A percentile compares a stretch with the other conserved stretches of the same genome.
Evolutionary conservation across 2,888 invertebrate genomes (phyloP).

Genomic region (Arctia plantaginis): DNA sequence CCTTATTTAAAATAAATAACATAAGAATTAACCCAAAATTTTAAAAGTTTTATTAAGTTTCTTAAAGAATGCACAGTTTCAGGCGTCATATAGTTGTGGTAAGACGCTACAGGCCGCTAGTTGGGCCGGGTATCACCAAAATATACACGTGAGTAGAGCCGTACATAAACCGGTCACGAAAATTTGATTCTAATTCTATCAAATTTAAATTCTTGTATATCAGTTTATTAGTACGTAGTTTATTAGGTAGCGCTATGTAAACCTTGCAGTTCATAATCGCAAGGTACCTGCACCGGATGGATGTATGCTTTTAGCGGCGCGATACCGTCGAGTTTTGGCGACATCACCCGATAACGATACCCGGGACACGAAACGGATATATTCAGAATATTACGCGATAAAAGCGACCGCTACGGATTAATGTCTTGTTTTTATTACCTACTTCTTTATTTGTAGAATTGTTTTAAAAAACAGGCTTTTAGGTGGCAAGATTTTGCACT

Average conservation of each 20-base stretch:
- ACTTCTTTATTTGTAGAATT: slow-evolving; percentile 31
- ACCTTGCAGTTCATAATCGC: slow-evolving; percentile 48
- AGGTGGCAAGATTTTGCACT: not conserved
- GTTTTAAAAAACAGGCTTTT: slow-evolving; percentile 35
- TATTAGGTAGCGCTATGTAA: slow-evolving; percentile 55
- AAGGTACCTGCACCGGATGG: slow-evolving; percentile 57
- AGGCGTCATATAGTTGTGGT: no score
- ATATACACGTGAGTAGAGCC: no score
- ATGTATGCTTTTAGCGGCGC: slow-evolving; percentile 68
- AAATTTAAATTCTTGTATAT: not conserved
- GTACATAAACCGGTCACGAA: no score
- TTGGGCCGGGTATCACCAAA: no score
- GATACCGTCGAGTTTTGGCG: slow-evolving; percentile 52
- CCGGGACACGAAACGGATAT: slow-evolving; percentile 36
- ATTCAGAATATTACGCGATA: slow-evolving; percentile 43
- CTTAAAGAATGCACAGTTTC: no score
- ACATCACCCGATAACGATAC: slow-evolving; percentile 41
- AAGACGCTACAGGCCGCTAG: no score
- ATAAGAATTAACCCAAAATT: no score
- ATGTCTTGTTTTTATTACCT: slow-evolving; percentile 51
- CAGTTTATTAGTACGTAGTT: not conserved
- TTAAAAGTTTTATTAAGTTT: no score
- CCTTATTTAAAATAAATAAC: no score
- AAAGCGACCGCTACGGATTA: slow-evolving; percentile 31
- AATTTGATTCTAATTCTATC: no score